Base-by-base conservation (phyloP, 1,140 invertebrate genomes). In the Drosophila ficusphila region DNA sequence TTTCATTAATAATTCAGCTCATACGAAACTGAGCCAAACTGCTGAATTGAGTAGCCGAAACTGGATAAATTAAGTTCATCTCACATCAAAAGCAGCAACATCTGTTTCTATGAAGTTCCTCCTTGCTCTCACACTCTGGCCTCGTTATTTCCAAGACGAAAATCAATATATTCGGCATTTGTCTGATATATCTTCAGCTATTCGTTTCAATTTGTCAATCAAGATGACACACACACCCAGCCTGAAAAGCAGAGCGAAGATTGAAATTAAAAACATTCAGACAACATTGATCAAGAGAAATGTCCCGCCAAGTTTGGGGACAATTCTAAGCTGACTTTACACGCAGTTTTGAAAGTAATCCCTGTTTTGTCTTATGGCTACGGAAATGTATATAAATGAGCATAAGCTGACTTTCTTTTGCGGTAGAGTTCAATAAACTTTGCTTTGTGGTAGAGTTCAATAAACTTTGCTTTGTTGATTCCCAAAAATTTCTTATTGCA, bases 121-220 rank as follows among this genome's bases (percentile, higher is more conserved):
- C 12, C n/a, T 2, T 7, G 12, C 12, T 29, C n/a, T n/a, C 7
- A 9, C 23, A 36, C n/a, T 33, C 33, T 27, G 11, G 19, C 34
- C 33, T 18, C 27, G 21, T n/a, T 27, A 12, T 5, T 12, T 2
- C 16, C 5, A 5, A 49, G 42, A 4, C 44, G 12, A 68, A 68
- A 68, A 68, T 68, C 64, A 68, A 68, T 68, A 67, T 21, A 12
- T 42, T 68, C 27, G 36, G 46, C 64, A 67, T 39, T 68, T 19
- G 21, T 34, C 48, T 77, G 62, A 82, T 73, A 44, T 54, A 82
- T 82, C 34, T 60, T 14, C 6, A 47, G 68, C 51, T 36, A 82
- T 82, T 77, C 76, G 49, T 83, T 82, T 82, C 73, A 82, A 77
- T 77, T 82, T 82, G 62, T 83, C 52, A 52, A 53, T 77, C 78